Evolutionary conservation across 1,140 invertebrate genomes (phyloP), one percentile per base, ranked within the genome.

Genomic region (Zaprionus taronus): DNA sequence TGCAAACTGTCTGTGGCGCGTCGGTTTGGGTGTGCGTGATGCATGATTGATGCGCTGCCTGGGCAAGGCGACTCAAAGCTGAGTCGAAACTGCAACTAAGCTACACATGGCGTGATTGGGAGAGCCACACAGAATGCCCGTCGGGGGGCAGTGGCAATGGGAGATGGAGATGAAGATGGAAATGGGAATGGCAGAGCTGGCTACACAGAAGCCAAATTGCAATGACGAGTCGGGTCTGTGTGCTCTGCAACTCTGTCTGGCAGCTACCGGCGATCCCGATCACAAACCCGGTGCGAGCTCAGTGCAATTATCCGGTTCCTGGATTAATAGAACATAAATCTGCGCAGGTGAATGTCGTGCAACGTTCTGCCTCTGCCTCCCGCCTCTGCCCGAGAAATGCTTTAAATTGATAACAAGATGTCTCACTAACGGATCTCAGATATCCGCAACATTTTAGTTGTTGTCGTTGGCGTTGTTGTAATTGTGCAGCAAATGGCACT

Each of bases 141-240:
- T n/a, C 41, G 41, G 62, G n/a, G 51, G 68, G 22, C 58, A 66
- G 62, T 44, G 60, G 44, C 56, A 65, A 64, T 26, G 49, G 38
- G 15, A 15, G 12, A 36, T 12, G 41, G 67, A 55, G 60, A 36
- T 12, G 31, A 41, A 55, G 60, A 41, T 51, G 20, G 57, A 51
- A 34, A 72, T 62, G 28, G 56, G 9, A 56, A 41, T 24, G 24
- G 53, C 67, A 73, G 83, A 69, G 91, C 69, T 85, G 87, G 83
- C 79, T 85, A 80, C 80, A 92, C 91, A 92, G 91, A 92, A 92
- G 91, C 87, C 83, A 89, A 92, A 92, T 92, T 89, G 89, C 87
- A 83, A 81, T 75, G 84, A 79, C 65, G 77, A 74, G 71, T 47
- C 65, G 77, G 72, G 71, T 47, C n/a, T 47, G 41, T 44, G 41